These are phyloP conservation scores for Platycnemis pennipes DNA, from an alignment of 2,888 invertebrate species.

Conservation along the genomic window DNA sequence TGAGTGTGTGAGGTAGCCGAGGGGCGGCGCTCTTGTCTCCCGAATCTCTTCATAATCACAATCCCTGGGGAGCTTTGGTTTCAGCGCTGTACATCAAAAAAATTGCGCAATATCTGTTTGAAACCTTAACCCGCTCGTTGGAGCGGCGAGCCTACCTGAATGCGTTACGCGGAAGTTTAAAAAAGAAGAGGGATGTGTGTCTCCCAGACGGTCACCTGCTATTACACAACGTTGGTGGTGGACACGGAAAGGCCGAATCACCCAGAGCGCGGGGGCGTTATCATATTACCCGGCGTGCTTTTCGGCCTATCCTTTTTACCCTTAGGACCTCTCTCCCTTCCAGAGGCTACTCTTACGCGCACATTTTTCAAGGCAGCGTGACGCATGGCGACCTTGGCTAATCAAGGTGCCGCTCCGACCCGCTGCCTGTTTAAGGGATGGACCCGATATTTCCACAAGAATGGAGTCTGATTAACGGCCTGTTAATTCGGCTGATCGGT, in stretches of 20 bases:
- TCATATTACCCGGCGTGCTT: not conserved
- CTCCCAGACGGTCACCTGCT: not conserved
- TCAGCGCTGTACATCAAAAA: constrained; percentile 20
- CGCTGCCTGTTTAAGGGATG: not conserved
- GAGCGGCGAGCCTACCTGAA: not conserved
- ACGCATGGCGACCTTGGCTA: constrained; percentile 34
- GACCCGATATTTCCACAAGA: not conserved
- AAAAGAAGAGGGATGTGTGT: not conserved
- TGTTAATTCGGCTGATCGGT: not conserved
- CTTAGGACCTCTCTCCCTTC: not conserved
- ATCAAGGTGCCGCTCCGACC: not conserved
- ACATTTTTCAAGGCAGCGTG: not conserved
- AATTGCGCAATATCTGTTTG: constrained; percentile 17
- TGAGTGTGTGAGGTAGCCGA: not conserved
- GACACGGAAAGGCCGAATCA: not conserved
- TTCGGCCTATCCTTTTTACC: not conserved
- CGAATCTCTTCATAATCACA: constrained; percentile 28
- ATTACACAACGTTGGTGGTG: not conserved
- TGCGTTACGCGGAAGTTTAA: constrained; percentile 40
- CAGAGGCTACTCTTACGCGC: constrained; percentile 4
- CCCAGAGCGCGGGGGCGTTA: not conserved
- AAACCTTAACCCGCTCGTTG: not conserved
- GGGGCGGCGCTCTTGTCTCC: not conserved
- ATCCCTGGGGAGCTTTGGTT: not conserved
- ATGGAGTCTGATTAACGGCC: not conserved